A percentile compares a stretch with the other conserved stretches of the same genome.
phyloP scores from a whole-genome alignment of 1,140 invertebrate genomes.

The Papilio polytes region DNA sequence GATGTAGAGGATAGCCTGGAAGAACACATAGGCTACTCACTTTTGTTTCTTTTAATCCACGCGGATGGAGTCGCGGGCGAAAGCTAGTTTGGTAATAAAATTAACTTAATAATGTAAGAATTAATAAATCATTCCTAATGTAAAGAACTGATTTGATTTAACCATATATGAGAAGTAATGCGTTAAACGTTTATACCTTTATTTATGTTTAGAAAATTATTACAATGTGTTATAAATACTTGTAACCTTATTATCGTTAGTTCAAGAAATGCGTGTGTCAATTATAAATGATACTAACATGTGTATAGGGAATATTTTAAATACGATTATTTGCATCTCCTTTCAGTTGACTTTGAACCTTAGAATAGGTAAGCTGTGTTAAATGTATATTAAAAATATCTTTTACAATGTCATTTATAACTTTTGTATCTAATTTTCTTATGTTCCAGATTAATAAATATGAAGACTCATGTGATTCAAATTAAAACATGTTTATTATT shows the following conservation, averaged over 20 bases:
- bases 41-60: too few relatives aligned
- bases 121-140: too few relatives aligned
- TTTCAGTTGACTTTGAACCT: conserved; percentile 10
- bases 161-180: not conserved
- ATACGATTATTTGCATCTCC: not conserved
- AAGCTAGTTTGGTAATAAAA: too few relatives aligned
- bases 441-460: conserved; percentile 12
- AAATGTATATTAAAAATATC: not conserved
- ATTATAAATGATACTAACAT: not conserved
- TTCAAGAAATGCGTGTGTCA: not conserved
- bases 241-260: not conserved
- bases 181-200: not conserved
- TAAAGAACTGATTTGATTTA: not conserved
- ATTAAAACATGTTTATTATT: not conserved
- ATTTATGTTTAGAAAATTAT: not conserved
- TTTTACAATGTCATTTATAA: not conserved
- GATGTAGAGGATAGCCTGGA: too few relatives aligned
- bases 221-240: conserved; percentile 17
- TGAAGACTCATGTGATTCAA: not conserved
- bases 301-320: not conserved
- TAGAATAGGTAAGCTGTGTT: conserved; percentile 2
- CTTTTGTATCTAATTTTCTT: not conserved
- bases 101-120: too few relatives aligned
- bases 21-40: too few relatives aligned
- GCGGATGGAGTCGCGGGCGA: too few relatives aligned